phyloP scores from a whole-genome alignment of 2,888 invertebrate species.

The Melipona bicolor region DNA sequence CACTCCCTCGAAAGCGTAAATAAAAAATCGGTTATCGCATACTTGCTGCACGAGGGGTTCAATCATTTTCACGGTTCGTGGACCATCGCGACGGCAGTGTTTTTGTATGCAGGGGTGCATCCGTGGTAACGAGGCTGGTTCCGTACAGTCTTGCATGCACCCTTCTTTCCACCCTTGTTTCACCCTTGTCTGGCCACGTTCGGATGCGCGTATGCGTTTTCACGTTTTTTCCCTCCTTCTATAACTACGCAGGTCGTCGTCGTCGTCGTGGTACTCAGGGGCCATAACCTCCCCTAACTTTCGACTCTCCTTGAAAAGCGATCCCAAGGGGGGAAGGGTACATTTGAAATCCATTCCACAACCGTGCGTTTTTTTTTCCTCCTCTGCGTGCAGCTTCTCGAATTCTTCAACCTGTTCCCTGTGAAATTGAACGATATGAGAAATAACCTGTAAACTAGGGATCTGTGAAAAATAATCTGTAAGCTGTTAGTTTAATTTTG shows the following conservation, averaged over 20 bases:
- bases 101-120: slow-evolving; percentile 49
- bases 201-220: slow-evolving; percentile 43
- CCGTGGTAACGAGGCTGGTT: slow-evolving; percentile 63
- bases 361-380: slow-evolving; percentile 39
- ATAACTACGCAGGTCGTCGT: slow-evolving; percentile 10
- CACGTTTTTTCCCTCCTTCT: slow-evolving; percentile 44
- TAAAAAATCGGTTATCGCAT: not conserved
- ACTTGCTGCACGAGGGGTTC: slow-evolving; percentile 13
- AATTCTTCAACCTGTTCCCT: not conserved
- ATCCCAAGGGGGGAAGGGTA: slow-evolving; percentile 50
- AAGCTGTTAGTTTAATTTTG: no score
- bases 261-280: slow-evolving; percentile 25
- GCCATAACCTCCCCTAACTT: slow-evolving; percentile 67
- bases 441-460: no score
- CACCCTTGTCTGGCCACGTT: slow-evolving; percentile 50
- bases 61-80: slow-evolving; percentile 41
- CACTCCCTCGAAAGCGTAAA: not conserved
- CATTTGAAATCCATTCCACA: slow-evolving; percentile 41
- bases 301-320: slow-evolving; percentile 67
- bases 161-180: slow-evolving; percentile 48
- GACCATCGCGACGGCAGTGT: slow-evolving; percentile 40
- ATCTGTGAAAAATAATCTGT: no score
- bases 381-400: not conserved
- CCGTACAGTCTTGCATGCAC: slow-evolving; percentile 47
- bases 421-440: no score